phyloP scores from a whole-genome alignment of 1,140 invertebrate genomes.

The Ceratina japonica region DNA sequence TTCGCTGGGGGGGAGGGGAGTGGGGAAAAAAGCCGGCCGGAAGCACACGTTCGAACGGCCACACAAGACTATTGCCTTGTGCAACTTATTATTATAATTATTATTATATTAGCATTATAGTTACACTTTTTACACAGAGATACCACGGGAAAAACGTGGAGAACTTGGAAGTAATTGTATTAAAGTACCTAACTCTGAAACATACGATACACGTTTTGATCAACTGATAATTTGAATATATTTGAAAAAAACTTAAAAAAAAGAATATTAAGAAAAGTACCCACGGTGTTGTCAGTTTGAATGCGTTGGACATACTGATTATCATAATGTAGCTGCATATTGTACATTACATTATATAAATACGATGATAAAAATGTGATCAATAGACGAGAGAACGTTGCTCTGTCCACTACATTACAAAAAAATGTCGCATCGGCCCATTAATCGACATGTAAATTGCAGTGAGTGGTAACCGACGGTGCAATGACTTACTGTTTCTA shows the following conservation, averaged over 20 bases:
- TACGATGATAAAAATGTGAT: constrained; percentile 74
- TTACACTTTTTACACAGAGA: constrained; percentile 78
- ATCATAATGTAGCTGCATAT: constrained; percentile 77
- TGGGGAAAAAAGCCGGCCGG: constrained; percentile 62
- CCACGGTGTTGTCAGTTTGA: constrained; percentile 73
- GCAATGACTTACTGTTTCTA: constrained; percentile 65
- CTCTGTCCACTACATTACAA: constrained; percentile 70
- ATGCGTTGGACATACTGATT: constrained; percentile 74
- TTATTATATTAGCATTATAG: constrained; percentile 76
- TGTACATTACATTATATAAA: constrained; percentile 77
- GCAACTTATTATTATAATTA: constrained; percentile 74
- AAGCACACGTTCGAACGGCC: constrained; percentile 64
- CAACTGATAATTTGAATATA: constrained; percentile 62
- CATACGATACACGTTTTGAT: constrained; percentile 62
- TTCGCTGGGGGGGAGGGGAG: constrained; percentile 61
- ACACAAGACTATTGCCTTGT: constrained; percentile 75
- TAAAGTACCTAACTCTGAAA: constrained; percentile 73
- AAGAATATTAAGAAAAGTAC: constrained; percentile 51
- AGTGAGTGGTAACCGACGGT: constrained; percentile 57
- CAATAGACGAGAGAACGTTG: constrained; percentile 70
- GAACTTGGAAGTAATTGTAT: constrained; percentile 73
- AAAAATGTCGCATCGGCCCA: constrained; percentile 55
- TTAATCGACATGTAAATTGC: constrained; percentile 56
- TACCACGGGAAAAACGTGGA: constrained; percentile 67
- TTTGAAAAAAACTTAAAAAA: constrained; percentile 42